These are phyloP conservation scores for Aphodius granarius DNA, from an alignment of 2,888 invertebrate genomes.

Conservation along the genomic window DNA sequence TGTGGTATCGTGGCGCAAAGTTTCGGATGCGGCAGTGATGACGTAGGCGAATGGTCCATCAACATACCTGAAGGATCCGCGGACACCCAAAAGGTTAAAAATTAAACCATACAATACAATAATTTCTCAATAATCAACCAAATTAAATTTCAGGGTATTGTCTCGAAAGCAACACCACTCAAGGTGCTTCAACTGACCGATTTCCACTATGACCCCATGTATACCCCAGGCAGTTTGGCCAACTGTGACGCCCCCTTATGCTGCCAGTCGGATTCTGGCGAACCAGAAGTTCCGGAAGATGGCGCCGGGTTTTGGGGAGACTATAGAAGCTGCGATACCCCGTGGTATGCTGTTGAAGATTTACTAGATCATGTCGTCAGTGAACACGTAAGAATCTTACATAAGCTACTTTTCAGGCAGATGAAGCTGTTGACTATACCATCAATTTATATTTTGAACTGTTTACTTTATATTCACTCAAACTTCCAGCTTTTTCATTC, in stretches of 20 bases:
- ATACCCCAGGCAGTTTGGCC: slow-evolving; percentile 65
- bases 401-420: no score
- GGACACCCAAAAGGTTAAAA: slow-evolving; percentile 53
- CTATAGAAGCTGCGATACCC: slow-evolving; percentile 75
- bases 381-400: slow-evolving; percentile 26
- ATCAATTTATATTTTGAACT: no score
- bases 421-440: no score
- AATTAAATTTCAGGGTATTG: slow-evolving; percentile 19
- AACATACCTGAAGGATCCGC: slow-evolving; percentile 29
- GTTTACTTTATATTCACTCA: no score
- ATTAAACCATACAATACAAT: neutral
- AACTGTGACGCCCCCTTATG: slow-evolving; percentile 75
- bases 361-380: slow-evolving; percentile 42
- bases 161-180: slow-evolving; percentile 20
- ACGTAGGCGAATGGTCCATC: slow-evolving; percentile 41
- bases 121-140: neutral
- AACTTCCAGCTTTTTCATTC: no score
- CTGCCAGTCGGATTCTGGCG: slow-evolving; percentile 60
- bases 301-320: slow-evolving; percentile 79
- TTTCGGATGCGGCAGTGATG: slow-evolving; percentile 40
- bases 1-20: slow-evolving; percentile 61
- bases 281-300: slow-evolving; percentile 44
- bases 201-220: slow-evolving; percentile 76
- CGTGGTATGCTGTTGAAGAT: slow-evolving; percentile 68
- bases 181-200: slow-evolving; percentile 68